These are phyloP conservation scores for Uloborus plumipes DNA, from an alignment of 2,888 invertebrate genomes.

Conservation along the genomic window DNA sequence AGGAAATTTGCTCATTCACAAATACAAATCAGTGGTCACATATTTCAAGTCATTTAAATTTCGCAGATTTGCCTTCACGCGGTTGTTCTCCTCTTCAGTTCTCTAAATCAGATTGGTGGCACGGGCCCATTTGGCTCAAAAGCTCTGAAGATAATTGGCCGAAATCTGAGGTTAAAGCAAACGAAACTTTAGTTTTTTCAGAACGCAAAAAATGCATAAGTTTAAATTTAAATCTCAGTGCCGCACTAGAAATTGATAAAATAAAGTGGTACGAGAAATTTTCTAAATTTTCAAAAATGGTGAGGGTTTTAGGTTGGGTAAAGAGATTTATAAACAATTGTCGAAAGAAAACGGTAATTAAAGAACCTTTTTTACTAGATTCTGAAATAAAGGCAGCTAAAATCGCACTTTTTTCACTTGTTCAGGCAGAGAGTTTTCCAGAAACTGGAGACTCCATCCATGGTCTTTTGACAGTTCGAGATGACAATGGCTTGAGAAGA, in stretches of 20 bases:
- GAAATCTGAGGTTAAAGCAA: background rate
- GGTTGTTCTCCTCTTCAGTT: constrained; percentile 10
- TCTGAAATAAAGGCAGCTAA: too few species aligned
- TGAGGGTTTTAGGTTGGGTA: background rate
- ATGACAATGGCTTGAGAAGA: too few species aligned
- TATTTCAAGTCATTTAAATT: background rate
- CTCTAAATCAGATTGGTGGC: constrained; percentile 1
- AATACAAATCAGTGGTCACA: background rate
- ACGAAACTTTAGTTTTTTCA: background rate
- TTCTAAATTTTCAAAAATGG: constrained; percentile 1
- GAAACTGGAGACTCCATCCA: too few species aligned
- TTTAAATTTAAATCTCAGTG: background rate
- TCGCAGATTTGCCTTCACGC: constrained; percentile 5
- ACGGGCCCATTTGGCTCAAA: background rate
- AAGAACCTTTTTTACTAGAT: background rate
- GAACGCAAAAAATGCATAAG: background rate
- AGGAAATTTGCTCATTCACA: background rate
- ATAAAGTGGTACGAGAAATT: background rate
- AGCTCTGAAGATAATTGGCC: background rate
- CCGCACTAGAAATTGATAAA: background rate
- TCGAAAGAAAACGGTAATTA: background rate
- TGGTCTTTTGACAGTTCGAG: too few species aligned
- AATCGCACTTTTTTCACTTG: too few species aligned
- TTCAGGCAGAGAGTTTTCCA: too few species aligned
- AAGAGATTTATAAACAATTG: background rate